Base-by-base conservation (phyloP, 1,140 invertebrate genomes). In the Himalopsyche phryganea region DNA sequence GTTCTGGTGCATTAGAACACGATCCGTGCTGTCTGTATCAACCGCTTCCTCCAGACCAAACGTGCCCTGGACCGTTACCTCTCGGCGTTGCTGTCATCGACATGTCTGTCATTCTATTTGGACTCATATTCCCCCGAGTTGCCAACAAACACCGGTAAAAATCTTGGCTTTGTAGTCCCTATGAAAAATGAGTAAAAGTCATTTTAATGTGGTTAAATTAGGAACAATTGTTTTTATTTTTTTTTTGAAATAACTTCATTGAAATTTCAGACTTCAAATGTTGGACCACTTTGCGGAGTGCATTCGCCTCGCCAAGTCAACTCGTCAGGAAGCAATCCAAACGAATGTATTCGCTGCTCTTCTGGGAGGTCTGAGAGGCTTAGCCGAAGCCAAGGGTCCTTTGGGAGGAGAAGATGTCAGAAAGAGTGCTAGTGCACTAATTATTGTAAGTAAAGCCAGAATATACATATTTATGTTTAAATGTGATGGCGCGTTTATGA, bases 41-140 rank as follows among this genome's bases (percentile, higher is more conserved):
- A 40, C 80, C 83, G 58, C 71, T 83, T 52, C 76, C 80, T 66
- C 67, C 72, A 19, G 84, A 86, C 79, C 68, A 73, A 56, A 69
- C 69, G 54, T 75, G 71, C 54, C 69, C 72, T 0, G 92, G 92
- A 45, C 95, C 96, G 6, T 79, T 97, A 48, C 96, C 96, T 0
- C 76, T 98, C 2, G 94, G 95, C n/a, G 94, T 98, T 7, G 91
- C 94, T 15, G 94, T 98, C 5, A 96, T 99, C 51, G 96, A 99
- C 74, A 86, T 91, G 61, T 91, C 96, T 1, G 93, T 98, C 0
- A 81, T 85, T 2, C 77, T 98, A 1, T 99, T 98, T 79, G 96
- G 95, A 14, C 84, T 90, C 66, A 89, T 98, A 40, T 98, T 98
- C 70, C 90, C 94, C 1, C 83, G 90, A 49, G 93, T 98, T 5